Evolutionary conservation across 2,113 vertebrate genomes (phyloP), one percentile per base, ranked within the genome.

Genomic region (Gila orcuttii): DNA sequence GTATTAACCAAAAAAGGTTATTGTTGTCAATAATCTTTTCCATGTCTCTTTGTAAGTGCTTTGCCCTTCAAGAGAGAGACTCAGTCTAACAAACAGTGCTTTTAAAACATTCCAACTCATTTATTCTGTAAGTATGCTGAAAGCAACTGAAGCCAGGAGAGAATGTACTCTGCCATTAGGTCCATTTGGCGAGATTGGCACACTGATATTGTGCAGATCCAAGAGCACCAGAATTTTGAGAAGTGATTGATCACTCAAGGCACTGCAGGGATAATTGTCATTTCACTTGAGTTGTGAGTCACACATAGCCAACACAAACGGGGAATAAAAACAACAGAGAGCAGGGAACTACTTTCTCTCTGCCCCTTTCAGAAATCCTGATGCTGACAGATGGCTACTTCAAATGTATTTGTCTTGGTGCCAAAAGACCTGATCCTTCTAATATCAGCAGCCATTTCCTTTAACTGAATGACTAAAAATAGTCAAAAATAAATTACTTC

Each of bases 181-280:
- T 52, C 25, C 74, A 47, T 68, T 78, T 85, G 62, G 59, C 31
- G 10, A 66, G 33, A 82, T 52, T 82, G 81, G 79, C 78, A 83
- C 88, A 87, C 88, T 92, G 88, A 92, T 90, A 91, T 89, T 83
- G 76, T 87, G 80, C 84, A 79, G 73, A 57, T 75, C 69, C 82
- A 89, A 83, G 85, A 89, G 89, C 84, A 86, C 86, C 78, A 87
- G 88, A 13, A 39, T 88, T 90, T 71, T 86, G 85, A 91, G 86
- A 92, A 89, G 89, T 94, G 93, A 94, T 93, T 92, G 92, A 93
- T 93, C 92, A 93, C 89, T 85, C 86, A 86, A 87, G 69, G 84
- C 89, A 90, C 88, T 92, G 90, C 80, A 83, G 86, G 87, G 86
- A 90, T 64, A 89, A 93, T 91, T 92, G 90, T 93, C 50, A 92